phyloP scores from a whole-genome alignment of 2,888 invertebrate genomes.

The Boloria euphrosyne region DNA sequence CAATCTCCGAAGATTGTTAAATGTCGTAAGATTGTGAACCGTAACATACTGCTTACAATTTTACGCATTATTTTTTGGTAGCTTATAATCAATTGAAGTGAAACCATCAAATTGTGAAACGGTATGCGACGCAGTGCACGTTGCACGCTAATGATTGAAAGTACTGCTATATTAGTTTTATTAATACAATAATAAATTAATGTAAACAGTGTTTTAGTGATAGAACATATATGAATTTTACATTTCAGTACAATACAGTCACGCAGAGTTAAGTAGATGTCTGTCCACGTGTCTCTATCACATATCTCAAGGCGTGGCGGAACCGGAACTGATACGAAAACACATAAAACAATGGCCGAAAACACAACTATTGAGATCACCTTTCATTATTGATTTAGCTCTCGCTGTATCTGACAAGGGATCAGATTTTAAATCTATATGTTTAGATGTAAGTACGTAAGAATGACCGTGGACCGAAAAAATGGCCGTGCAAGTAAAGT shows the following conservation, averaged over 20 bases:
- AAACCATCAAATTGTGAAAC: no score
- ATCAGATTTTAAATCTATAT: conserved; percentile 59
- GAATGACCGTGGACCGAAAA: no score
- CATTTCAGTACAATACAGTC: conserved; percentile 58
- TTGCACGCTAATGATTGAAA: no score
- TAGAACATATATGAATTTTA: neutral
- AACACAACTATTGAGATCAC: conserved; percentile 62
- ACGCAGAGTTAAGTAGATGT: conserved; percentile 63
- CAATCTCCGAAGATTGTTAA: no score
- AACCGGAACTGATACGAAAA: conserved; percentile 59
- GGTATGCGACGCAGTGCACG: no score
- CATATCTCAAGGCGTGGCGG: conserved; percentile 62
- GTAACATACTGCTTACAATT: no score
- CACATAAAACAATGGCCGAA: conserved; percentile 65
- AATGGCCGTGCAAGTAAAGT: no score
- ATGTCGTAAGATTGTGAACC: no score
- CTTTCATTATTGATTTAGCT: conserved; percentile 67
- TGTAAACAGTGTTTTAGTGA: neutral
- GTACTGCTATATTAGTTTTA: no score
- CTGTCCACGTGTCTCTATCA: conserved; percentile 73
- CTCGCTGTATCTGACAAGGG: conserved; percentile 66
- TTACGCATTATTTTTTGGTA: no score
- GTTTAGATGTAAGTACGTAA: conserved; percentile 66
- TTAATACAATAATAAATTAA: no score
- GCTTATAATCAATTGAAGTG: no score